These are phyloP conservation scores for Syndactyla subalaris DNA, from an alignment of 2,797 vertebrate genomes.

Conservation along the genomic window DNA sequence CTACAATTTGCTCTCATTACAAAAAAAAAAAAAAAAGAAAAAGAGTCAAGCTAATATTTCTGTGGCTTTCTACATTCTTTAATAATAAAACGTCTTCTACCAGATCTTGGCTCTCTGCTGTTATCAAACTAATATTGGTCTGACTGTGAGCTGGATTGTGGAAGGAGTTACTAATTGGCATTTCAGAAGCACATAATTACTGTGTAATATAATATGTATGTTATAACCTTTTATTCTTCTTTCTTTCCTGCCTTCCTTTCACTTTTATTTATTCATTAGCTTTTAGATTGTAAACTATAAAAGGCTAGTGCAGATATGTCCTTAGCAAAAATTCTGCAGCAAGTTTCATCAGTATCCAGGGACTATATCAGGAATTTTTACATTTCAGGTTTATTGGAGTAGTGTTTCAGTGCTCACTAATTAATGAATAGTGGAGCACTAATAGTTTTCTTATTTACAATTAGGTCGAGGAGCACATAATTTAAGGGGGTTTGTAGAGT, in stretches of 20 bases:
- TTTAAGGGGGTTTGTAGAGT: not conserved
- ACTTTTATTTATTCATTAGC: slow-evolving; percentile 70
- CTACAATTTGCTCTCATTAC: not conserved
- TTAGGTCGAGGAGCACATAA: not conserved
- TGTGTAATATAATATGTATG: slow-evolving; percentile 52
- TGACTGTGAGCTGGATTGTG: slow-evolving; percentile 13
- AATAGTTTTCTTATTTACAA: not conserved
- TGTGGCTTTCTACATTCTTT: slow-evolving; percentile 6
- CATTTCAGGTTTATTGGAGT: not conserved
- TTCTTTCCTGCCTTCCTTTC: slow-evolving; percentile 23
- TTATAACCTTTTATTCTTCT: slow-evolving; percentile 31
- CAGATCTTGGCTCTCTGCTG: not conserved
- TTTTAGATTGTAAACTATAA: slow-evolving; percentile 45
- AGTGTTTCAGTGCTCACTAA: not conserved
- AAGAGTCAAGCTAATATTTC: not conserved
- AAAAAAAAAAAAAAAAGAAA: not conserved
- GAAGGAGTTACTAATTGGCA: slow-evolving; percentile 39
- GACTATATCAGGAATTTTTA: not conserved
- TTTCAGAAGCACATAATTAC: slow-evolving; percentile 53
- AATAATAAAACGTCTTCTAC: slow-evolving; percentile 9
- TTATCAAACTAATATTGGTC: slow-evolving; percentile 35
- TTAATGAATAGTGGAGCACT: not conserved
- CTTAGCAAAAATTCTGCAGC: not conserved
- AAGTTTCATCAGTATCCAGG: not conserved
- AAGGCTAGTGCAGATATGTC: not conserved